Evolutionary conservation across 2,797 vertebrate species (phyloP), one percentile per base, ranked within the genome.

Genomic region (Amazona finschi): DNA sequence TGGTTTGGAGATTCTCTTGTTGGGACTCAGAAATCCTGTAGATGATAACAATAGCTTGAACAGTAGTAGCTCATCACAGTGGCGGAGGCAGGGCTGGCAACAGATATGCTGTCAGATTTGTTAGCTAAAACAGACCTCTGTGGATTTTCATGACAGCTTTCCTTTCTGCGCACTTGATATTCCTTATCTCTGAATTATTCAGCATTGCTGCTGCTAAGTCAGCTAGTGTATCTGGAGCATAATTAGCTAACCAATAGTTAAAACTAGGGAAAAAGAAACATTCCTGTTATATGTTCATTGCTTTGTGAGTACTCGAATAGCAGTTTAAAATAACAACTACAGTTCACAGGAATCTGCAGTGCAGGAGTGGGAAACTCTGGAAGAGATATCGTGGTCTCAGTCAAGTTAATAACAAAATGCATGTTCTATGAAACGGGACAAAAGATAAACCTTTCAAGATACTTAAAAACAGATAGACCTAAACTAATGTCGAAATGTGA

Each of bases 141-240:
- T 83, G 67, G 55, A 46, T 75, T 83, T 69, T 44, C 58, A 8
- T 75, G 65, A 65, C 82, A 67, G 55, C 57, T 85, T 90, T 85
- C 73, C 58, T 71, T 92, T 70, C 66, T 73, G 41, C 39, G 14
- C 55, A 25, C 81, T 52, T 58, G 47, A 30, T 74, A 62, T 78
- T 80, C 58, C 49, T 24, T n/a, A 38, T 72, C 81, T 72, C 74
- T 91, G 93, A 91, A 83, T 93, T 92, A 90, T 90, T 93, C 85
- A 78, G 50, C 46, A 25, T 41, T 77, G 53, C 90, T 93, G 38
- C 67, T 85, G 72, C 62, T 82, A 70, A 70, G 69, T 77, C 66
- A 81, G 58, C 43, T 50, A 46, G 41, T 69, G n/a, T 81, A 90
- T 84, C 57, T 65, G 52, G 85, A 90, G 89, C 49, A 61, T 83